A percentile compares a stretch with the other conserved stretches of the same genome.
Conservation (phyloP, 1,140 invertebrate genomes). For the Coenobita brevimanus region DNA sequence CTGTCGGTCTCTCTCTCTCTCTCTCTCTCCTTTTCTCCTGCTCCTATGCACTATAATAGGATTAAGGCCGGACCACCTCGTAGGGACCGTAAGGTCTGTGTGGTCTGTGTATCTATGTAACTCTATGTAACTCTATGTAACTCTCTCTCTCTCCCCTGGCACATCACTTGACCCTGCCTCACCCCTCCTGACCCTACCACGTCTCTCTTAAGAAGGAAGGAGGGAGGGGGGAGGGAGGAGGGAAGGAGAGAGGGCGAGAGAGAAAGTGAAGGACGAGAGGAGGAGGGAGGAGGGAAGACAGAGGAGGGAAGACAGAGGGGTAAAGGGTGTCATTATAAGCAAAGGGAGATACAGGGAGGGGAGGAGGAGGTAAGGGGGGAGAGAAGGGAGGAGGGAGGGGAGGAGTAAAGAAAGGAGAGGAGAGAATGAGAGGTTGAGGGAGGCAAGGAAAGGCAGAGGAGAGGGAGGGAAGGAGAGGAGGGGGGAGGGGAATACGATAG, state of each 20-base stretch:
- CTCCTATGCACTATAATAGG: no score
- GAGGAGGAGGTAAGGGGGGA: neutral
- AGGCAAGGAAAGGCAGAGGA: neutral
- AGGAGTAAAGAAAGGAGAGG: neutral
- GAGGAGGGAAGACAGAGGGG: no score
- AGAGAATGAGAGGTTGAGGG: neutral
- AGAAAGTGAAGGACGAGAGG: slow-evolving; percentile 34
- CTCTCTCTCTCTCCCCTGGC: no score
- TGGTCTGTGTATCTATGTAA: no score
- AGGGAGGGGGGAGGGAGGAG: neutral
- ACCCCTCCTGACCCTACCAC: no score
- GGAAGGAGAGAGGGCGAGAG: slow-evolving; percentile 15
- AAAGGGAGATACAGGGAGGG: slow-evolving; percentile 11
- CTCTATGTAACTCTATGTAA: no score
- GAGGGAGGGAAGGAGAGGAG: neutral
- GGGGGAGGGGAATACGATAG: neutral
- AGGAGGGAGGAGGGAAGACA: no score
- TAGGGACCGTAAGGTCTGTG: no score
- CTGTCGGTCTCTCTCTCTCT: neutral
- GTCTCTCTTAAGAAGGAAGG: neutral
- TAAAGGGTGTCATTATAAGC: no score
- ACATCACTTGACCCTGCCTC: no score
- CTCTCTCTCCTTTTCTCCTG: neutral
- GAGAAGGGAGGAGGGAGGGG: no score
- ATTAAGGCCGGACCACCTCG: no score